These are phyloP conservation scores for Rhabditophanes sp. DNA, from an alignment of 2,888 invertebrate species.

Conservation along the genomic window DNA sequence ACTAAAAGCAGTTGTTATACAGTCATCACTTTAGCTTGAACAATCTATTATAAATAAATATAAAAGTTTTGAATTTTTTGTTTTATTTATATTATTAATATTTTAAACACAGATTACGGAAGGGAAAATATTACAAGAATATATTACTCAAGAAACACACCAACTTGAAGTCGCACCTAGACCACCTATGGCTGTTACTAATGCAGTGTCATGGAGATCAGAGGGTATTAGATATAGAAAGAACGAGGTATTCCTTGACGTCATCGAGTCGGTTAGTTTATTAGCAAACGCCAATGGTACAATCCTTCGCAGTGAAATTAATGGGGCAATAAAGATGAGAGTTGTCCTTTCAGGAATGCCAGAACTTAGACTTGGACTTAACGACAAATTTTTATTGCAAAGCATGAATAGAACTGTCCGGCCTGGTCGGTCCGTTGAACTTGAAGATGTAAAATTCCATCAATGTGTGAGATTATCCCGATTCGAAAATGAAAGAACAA, in stretches of 20 bases:
- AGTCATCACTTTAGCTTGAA: neutral
- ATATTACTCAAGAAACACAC: constrained; percentile 93
- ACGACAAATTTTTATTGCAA: constrained; percentile 90
- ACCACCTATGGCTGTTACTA: constrained; percentile 93
- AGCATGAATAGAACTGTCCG: constrained; percentile 42
- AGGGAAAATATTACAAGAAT: constrained; percentile 47
- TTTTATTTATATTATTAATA: neutral
- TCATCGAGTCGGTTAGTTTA: constrained; percentile 91
- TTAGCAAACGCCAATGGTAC: constrained; percentile 88
- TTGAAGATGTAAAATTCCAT: constrained; percentile 96
- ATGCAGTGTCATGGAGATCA: constrained; percentile 89
- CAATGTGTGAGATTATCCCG: constrained; percentile 88
- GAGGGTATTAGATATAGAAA: constrained; percentile 96
- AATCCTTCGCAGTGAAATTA: constrained; percentile 87
- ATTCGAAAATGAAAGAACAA: constrained; percentile 93
- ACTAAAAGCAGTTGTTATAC: too few species aligned
- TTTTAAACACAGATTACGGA: neutral
- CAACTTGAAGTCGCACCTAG: constrained; percentile 86
- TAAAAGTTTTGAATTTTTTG: neutral
- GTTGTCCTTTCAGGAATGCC: constrained; percentile 97
- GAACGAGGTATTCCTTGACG: constrained; percentile 96
- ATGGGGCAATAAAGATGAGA: constrained; percentile 93
- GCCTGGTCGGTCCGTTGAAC: constrained; percentile 61
- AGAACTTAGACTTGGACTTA: constrained; percentile 79
- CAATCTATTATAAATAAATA: neutral